Conservation (phyloP, 2,113 vertebrate species). For the Poeciliopsis prolifica region DNA sequence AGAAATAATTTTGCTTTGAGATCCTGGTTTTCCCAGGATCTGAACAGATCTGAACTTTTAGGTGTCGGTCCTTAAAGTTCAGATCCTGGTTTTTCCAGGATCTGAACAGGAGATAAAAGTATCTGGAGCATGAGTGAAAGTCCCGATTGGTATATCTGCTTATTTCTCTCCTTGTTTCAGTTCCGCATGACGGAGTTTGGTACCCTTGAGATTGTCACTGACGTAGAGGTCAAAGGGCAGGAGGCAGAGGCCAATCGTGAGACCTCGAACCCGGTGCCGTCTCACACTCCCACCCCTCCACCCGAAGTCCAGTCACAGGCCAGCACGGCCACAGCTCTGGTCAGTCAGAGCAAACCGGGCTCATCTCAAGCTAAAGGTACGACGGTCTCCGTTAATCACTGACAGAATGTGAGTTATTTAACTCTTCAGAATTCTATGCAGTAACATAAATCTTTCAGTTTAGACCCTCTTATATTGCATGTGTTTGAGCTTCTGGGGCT, state of each 20-base stretch:
- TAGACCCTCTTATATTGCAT: background rate
- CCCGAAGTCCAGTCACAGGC: constrained; percentile 69
- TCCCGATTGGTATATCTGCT: background rate
- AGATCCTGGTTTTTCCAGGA: too few species aligned
- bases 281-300: constrained; percentile 76
- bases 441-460: background rate
- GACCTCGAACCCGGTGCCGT: constrained; percentile 63
- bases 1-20: background rate
- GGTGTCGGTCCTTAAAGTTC: too few species aligned
- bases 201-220: constrained; percentile 95
- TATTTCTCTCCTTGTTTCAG: constrained; percentile 67
- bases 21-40: too few species aligned
- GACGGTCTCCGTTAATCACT: background rate
- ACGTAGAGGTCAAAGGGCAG: constrained; percentile 83
- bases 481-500: constrained; percentile 42
- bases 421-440: background rate
- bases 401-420: background rate
- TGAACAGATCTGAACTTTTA: too few species aligned
- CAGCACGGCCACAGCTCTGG: constrained; percentile 21
- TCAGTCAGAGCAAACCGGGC: constrained; percentile 53
- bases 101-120: background rate
- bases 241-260: constrained; percentile 45
- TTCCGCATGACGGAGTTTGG: constrained; percentile 98
- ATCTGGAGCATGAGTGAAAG: background rate
- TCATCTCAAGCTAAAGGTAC: constrained; percentile 61